phyloP scores from a whole-genome alignment of 2,888 invertebrate genomes.

The Nomada fabriciana region DNA sequence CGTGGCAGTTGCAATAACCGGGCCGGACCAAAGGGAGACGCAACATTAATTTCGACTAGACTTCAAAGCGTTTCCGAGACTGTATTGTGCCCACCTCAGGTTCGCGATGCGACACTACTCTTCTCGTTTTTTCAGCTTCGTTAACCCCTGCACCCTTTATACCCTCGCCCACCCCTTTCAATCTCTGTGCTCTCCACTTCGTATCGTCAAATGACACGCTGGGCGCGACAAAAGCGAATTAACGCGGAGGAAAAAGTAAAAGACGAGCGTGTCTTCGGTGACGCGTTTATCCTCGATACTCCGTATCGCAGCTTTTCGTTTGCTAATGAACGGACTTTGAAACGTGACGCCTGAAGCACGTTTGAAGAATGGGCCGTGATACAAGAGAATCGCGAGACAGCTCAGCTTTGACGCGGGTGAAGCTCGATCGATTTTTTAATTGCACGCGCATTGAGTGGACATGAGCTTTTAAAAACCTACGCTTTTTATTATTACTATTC shows the following conservation, averaged over 20 bases:
- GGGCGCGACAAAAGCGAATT: conserved; percentile 30
- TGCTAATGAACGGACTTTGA: conserved; percentile 38
- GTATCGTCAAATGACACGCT: conserved; percentile 25
- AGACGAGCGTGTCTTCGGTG: not conserved
- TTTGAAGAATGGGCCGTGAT: not conserved
- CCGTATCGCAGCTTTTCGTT: conserved; percentile 24
- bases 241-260: conserved; percentile 13
- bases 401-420: too few relatives aligned
- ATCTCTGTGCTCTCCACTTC: conserved; percentile 5
- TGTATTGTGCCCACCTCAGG: conserved; percentile 40
- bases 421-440: too few relatives aligned
- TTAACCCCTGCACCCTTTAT: conserved; percentile 3
- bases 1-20: conserved; percentile 54
- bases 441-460: too few relatives aligned
- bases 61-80: conserved; percentile 58
- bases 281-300: conserved; percentile 11
- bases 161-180: not conserved
- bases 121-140: conserved; percentile 39
- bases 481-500: too few relatives aligned
- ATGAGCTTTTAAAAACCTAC: too few relatives aligned
- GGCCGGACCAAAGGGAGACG: conserved; percentile 31
- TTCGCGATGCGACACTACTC: conserved; percentile 31
- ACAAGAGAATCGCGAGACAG: too few relatives aligned
- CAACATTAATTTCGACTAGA: conserved; percentile 56
- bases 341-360: conserved; percentile 4